Evolutionary conservation across 92 coral and sea anemone species (phyloP).

Genomic region (Galaxea fascicularis): DNA sequence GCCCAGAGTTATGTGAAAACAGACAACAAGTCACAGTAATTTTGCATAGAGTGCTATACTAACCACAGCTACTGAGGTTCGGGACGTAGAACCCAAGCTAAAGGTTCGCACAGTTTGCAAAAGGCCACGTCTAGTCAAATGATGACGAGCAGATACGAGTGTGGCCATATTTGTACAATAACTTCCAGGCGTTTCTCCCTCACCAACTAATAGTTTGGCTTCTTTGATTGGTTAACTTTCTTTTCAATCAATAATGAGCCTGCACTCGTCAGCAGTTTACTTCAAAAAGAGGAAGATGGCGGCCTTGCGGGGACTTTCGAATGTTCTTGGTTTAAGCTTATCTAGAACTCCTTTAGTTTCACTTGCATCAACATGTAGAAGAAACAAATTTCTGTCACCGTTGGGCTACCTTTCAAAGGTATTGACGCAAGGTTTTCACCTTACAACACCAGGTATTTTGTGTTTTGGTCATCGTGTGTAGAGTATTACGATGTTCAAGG

Average conservation of each 20-base stretch:
- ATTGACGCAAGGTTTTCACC: conserved; percentile 23
- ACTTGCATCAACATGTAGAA: background rate
- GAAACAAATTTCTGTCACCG: conserved; percentile 25
- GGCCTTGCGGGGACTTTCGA: conserved; percentile 3
- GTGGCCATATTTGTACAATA: conserved; percentile 27
- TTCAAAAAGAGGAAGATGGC: conserved; percentile 39
- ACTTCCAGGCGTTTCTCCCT: conserved; percentile 7
- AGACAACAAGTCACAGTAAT: too few relatives aligned
- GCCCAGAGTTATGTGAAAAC: background rate
- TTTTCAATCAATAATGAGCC: background rate
- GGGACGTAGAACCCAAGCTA: conserved; percentile 27
- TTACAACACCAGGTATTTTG: conserved; percentile 39
- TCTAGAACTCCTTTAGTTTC: conserved; percentile 6
- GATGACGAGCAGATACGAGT: background rate
- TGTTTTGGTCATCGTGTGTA: background rate
- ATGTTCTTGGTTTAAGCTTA: background rate
- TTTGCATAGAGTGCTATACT: background rate
- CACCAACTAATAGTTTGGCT: background rate
- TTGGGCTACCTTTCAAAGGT: conserved; percentile 11
- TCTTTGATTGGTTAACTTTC: background rate
- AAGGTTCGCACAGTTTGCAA: conserved; percentile 3
- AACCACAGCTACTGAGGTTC: conserved; percentile 85
- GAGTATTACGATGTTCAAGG: background rate
- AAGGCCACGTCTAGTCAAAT: background rate
- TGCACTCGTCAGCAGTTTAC: conserved; percentile 4